Percentiles rank a stretch among this genome's conserved stretches.
Evolutionary conservation across 2,113 vertebrate genomes (phyloP).

Genomic region (Callospermophilus lateralis): DNA sequence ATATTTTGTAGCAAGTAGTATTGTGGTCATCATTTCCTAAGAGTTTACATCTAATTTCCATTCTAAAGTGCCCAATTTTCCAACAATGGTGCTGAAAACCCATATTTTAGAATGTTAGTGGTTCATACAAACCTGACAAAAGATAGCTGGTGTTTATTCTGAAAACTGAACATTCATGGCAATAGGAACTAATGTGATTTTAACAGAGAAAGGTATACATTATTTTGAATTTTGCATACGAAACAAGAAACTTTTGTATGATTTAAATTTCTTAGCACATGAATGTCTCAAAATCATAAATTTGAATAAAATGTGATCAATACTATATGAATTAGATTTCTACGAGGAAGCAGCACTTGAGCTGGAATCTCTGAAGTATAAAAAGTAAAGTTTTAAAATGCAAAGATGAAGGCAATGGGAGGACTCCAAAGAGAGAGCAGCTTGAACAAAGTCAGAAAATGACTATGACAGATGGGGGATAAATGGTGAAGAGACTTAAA

Average conservation of each 20-base stretch:
- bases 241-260: background rate
- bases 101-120: background rate
- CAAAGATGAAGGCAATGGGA: background rate
- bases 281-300: slow-evolving; percentile 31
- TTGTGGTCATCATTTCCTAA: background rate
- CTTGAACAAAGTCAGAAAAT: slow-evolving; percentile 22
- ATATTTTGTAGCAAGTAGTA: slow-evolving; percentile 25
- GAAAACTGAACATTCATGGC: background rate
- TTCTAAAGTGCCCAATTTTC: slow-evolving; percentile 20
- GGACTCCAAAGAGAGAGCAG: slow-evolving; percentile 16
- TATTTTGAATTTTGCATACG: slow-evolving; percentile 39
- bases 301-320: background rate
- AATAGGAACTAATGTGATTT: background rate
- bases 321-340: background rate
- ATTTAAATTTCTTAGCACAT: slow-evolving; percentile 28
- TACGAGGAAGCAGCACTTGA: background rate
- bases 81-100: background rate
- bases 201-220: background rate
- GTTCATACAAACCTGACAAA: slow-evolving; percentile 40
- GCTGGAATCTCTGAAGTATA: background rate
- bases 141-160: background rate
- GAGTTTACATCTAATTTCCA: background rate
- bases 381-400: background rate
- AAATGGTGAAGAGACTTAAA: slow-evolving; percentile 41
- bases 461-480: background rate